Conservation (phyloP, 2,113 vertebrate genomes). For the Onychorhynchus coronatus region DNA sequence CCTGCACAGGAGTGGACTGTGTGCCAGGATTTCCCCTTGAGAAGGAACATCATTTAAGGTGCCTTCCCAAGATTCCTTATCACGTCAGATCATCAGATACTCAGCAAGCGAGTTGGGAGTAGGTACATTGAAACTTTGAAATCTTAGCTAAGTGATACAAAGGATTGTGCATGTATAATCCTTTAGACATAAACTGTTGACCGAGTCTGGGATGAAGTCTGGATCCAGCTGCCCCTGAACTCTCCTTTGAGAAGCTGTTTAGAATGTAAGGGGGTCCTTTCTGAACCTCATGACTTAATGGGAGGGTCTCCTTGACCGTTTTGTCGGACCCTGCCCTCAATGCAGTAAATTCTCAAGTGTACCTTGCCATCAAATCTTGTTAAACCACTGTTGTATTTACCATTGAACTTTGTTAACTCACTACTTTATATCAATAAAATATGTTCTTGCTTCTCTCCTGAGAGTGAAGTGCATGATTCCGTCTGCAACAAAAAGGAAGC, state of each 20-base stretch:
- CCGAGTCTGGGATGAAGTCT: rapidly evolving
- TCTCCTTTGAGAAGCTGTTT: background rate
- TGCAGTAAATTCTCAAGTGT: background rate
- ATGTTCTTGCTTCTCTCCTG: background rate
- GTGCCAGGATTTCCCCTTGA: background rate
- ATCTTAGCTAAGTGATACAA: background rate
- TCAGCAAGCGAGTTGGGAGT: background rate
- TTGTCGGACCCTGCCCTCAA: background rate
- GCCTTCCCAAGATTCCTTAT: background rate
- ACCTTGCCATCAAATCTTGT: background rate
- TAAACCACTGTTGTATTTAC: background rate
- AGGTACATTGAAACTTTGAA: background rate
- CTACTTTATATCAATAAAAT: background rate
- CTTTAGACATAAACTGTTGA: background rate
- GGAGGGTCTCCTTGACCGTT: background rate
- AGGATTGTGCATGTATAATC: background rate
- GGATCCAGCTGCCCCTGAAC: background rate
- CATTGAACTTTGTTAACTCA: background rate
- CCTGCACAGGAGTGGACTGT: background rate
- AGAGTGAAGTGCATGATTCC: background rate
- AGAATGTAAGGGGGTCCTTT: background rate
- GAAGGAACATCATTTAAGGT: background rate
- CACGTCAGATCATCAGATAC: background rate
- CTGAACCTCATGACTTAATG: background rate
- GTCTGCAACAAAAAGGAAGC: background rate